These are phyloP conservation scores for Penelope pileata DNA, from an alignment of 2,113 vertebrate genomes.

Conservation along the genomic window DNA sequence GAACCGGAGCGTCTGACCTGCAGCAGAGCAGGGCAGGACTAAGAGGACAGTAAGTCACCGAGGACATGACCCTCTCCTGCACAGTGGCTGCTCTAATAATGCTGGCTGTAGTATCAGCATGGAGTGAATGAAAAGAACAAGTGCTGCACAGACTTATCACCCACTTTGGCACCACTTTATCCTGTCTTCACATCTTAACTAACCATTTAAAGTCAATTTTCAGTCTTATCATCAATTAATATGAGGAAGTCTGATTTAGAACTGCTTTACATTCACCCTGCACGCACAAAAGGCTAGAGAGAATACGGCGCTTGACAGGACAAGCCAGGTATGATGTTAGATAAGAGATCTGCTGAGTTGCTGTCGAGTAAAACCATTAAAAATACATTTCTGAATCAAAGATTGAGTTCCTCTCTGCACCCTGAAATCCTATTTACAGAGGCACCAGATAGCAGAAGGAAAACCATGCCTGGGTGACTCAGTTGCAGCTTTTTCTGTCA, in stretches of 20 bases:
- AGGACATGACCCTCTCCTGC: background rate
- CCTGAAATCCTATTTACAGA: background rate
- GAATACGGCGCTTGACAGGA: background rate
- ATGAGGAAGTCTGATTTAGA: background rate
- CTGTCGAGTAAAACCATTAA: background rate
- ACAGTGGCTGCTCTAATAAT: background rate
- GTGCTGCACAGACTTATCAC: background rate
- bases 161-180: background rate
- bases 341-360: background rate
- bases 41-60: background rate
- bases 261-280: background rate
- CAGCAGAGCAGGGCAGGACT: background rate
- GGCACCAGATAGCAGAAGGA: background rate
- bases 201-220: background rate
- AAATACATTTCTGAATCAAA: background rate
- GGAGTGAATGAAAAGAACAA: background rate
- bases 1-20: background rate
- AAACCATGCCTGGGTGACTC: background rate
- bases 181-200: background rate
- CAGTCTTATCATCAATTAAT: background rate
- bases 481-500: background rate
- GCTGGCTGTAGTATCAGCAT: background rate
- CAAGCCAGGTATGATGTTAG: background rate
- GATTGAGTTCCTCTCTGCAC: background rate
- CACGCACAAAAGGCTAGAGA: background rate